Evolutionary conservation across 2,888 invertebrate genomes (phyloP), one percentile per base, ranked within the genome.

Genomic region (Heterodera filipjevi): DNA sequence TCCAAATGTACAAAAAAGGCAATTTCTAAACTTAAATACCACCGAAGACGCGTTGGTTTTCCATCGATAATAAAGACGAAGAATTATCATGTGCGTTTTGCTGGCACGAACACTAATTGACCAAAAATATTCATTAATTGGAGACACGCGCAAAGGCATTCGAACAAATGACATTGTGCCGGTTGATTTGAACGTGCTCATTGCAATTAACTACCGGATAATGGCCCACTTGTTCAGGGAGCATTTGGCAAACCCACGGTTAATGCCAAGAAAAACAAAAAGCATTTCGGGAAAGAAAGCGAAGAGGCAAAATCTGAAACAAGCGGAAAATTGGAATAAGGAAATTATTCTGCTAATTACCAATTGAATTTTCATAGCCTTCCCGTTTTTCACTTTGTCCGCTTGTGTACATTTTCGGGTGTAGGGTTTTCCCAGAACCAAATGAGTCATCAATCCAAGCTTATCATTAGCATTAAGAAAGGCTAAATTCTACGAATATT

Each of bases 41-140:
- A 39, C 39, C 3, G 10, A 95, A 95, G 0, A 93, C 94, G 0
- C 92, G 96, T 75, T 96, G 96, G 96, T 95, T 94, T 89, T 32
- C 68, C 33, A 6, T 68, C 33, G 68, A 68, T 27, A 16, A 68
- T 16, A 33, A 32, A 1, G 68, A 68, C 68, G 68, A 68, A 16
- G 68, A 68, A 27, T 33, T 68, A 33, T 32, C 68, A 32, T 68
- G 59, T 59, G 59, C 19, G 59, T 8, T n/a, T 6, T 19, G 53
- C 16, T 53, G 16, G 53, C 44, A 10, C 5, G 12, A 49, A 16
- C n/a, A n/a, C n/a, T 39, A 39, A 39, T 3, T 10, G 5, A 39
- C 3, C 39, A 39, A 39, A 3, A 39, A 39, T 39, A 6, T 39
- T 3, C 39, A 10, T 39, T 10, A 39, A 10, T 39, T 39, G 3